Evolutionary conservation across 37 sponge, comb jelly and placozoan species (phyloP), one percentile per base, ranked within the genome.

Genomic region (Dysidea cf. avara): DNA sequence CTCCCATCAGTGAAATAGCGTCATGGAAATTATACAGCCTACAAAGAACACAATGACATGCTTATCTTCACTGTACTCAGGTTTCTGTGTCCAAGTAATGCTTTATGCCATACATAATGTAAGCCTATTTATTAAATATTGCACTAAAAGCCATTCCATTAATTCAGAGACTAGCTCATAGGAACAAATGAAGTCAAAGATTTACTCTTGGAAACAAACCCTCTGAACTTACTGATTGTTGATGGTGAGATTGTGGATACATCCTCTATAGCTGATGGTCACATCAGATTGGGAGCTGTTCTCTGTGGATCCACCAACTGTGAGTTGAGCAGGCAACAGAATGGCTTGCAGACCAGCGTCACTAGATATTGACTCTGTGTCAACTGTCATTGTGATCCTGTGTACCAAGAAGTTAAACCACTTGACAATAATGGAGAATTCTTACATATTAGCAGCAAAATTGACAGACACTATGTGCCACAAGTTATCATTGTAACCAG

Each of bases 391-490:
- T 17, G 47, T 48, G 16, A 49, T 16, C 37, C 80, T 70, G 46
- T 1, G 22, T 7, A 36, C 17, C 16, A 38, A 58, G 3, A 33
- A 48, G 25, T 4, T 30, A 28, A 31, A 11, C 30, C 6, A 52
- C 37, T 20, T 54, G 12, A 43, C 46, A 43, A 43, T 9, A 43
- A 43, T 37, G 25, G 50, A 47, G 13, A 7, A 51, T 53, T 53
- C 56, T 24, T 33, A 50, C 66, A 36, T 65, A 54, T 36, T 65
- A 21, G 4, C 29, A 24, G 39, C 21, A 9, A 50, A 37, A n/a
- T 0, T 22, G 26, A 83, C 52, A n/a, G 59, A 12, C 64, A 83
- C 84, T 39, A 25, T 53, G 68, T 86, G 87, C 87, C 81, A 75
- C 7, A 35, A 18, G 34, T 69, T 61, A 47, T 86, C 77, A 58